These are phyloP conservation scores for Gymnothorax reevesii DNA, from an alignment of 2,797 vertebrate genomes.

Conservation along the genomic window DNA sequence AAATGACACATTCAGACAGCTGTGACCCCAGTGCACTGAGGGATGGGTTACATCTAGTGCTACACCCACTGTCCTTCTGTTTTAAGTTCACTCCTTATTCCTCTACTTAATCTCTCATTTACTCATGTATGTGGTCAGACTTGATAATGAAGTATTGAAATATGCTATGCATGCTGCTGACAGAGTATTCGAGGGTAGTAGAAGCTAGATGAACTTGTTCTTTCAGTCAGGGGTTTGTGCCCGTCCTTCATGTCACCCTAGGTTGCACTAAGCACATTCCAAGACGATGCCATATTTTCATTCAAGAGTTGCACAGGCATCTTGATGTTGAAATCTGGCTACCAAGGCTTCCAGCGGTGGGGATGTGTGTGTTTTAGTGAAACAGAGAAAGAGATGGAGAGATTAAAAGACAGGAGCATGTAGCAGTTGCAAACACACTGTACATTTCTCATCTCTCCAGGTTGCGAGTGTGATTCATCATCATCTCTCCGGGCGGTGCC, in stretches of 20 bases:
- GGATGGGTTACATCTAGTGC: neutral
- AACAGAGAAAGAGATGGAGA: neutral
- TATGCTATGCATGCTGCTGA: neutral
- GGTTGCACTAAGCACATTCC: neutral
- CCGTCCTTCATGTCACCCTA: neutral
- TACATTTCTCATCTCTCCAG: slow-evolving; percentile 25
- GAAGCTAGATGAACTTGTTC: neutral
- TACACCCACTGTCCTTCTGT: neutral
- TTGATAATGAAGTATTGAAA: neutral
- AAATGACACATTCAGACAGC: neutral
- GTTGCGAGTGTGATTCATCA: slow-evolving; percentile 29
- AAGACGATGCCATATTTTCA: too few species aligned
- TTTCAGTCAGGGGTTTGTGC: neutral
- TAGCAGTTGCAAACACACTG: slow-evolving; percentile 5
- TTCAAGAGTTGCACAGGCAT: neutral
- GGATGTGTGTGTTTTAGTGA: neutral
- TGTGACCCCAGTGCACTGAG: neutral
- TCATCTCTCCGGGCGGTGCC: neutral
- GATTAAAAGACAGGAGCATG: neutral
- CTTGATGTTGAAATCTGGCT: neutral
- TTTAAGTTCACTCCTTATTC: neutral
- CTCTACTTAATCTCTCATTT: neutral
- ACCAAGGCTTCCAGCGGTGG: neutral
- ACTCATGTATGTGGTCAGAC: neutral
- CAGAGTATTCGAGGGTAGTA: neutral